A percentile compares a stretch with the other conserved stretches of the same genome.
phyloP scores from a whole-genome alignment of 2,113 vertebrate genomes.

The Oophaga pumilio region DNA sequence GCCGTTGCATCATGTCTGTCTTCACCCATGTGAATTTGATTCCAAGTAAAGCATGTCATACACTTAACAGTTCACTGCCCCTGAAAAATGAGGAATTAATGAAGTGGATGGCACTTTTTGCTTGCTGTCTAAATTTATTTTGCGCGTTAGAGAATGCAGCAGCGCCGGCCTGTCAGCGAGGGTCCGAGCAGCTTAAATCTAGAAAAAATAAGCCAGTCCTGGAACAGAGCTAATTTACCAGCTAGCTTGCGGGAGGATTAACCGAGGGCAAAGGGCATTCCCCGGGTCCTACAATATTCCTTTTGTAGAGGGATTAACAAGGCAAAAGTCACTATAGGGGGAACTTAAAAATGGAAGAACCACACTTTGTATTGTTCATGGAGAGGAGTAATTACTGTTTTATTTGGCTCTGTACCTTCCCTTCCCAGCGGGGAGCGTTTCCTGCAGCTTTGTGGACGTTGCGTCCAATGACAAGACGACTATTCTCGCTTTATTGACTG shows the following conservation, averaged over 20 bases:
- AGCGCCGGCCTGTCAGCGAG: conserved; percentile 63
- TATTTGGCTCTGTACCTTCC: background rate
- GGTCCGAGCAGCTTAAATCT: conserved; percentile 60
- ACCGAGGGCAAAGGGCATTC: conserved; percentile 71
- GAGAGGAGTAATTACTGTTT: conserved; percentile 21
- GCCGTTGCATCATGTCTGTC: conserved; percentile 71
- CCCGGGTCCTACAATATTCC: conserved; percentile 69
- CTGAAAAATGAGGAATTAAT: conserved; percentile 77
- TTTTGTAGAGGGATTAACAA: conserved; percentile 51
- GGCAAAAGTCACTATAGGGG: conserved; percentile 59
- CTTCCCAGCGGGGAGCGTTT: background rate
- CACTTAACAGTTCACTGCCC: conserved; percentile 79
- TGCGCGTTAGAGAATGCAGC: conserved; percentile 65
- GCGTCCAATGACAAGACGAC: background rate
- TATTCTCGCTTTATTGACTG: background rate
- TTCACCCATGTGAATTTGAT: conserved; percentile 75
- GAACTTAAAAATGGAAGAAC: conserved; percentile 47
- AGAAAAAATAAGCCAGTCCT: conserved; percentile 62
- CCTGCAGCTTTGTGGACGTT: background rate
- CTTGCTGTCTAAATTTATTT: conserved; percentile 75
- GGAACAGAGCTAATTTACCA: conserved; percentile 75
- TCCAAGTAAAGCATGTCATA: conserved; percentile 71
- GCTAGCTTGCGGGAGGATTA: conserved; percentile 73
- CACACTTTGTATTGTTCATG: conserved; percentile 19
- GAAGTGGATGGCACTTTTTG: conserved; percentile 73